A percentile compares a stretch with the other conserved stretches of the same genome.
Evolutionary conservation across 1,140 invertebrate genomes (phyloP).

Genomic region (Globodera ellingtonae): DNA sequence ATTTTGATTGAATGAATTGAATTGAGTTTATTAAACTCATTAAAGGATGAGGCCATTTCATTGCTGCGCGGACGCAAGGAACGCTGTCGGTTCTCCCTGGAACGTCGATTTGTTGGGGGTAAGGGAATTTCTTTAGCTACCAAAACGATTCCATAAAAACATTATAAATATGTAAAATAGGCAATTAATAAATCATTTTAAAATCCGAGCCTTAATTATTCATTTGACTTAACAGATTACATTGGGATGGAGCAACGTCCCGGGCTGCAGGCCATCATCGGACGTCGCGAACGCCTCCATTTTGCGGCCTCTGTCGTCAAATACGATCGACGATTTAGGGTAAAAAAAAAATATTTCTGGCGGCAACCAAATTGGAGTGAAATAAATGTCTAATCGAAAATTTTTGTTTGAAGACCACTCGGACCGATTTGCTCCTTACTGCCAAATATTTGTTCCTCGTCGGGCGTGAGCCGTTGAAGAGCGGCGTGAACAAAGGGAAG

Average conservation of each 20-base stretch:
- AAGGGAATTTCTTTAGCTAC: not conserved
- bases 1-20: too few species aligned
- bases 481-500: conserved; percentile 72
- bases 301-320: conserved; percentile 76
- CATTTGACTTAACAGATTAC: conserved; percentile 17
- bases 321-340: conserved; percentile 76
- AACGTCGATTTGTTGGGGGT: conserved; percentile 77
- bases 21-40: not conserved
- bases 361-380: too few species aligned
- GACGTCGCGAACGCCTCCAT: conserved; percentile 72
- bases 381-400: not conserved
- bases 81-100: conserved; percentile 73
- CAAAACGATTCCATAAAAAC: too few species aligned
- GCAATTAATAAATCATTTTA: too few species aligned
- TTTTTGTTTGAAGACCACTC: conserved; percentile 12
- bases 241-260: conserved; percentile 72
- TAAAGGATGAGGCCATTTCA: conserved; percentile 67
- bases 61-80: conserved; percentile 75
- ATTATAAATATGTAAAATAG: too few species aligned
- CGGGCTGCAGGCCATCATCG: conserved; percentile 66
- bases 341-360: conserved; percentile 51
- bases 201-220: too few species aligned
- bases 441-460: conserved; percentile 72
- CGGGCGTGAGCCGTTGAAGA: conserved; percentile 70
- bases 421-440: conserved; percentile 73